These are phyloP conservation scores for Aegotheles bennettii DNA, from an alignment of 2,113 vertebrate species.

Conservation along the genomic window DNA sequence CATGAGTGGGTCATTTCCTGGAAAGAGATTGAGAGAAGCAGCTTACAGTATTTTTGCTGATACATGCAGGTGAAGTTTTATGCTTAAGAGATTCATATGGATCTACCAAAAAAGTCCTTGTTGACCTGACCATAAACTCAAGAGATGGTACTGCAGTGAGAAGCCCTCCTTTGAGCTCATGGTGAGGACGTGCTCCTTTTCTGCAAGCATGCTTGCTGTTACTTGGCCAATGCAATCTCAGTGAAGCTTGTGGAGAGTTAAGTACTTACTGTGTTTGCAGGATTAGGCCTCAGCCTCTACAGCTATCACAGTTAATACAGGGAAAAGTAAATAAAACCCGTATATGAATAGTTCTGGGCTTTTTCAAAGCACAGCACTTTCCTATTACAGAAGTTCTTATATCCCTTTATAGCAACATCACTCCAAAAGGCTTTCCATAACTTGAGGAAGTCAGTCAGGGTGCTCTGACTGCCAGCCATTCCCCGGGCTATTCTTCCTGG, in stretches of 20 bases:
- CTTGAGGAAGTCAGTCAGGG: neutral
- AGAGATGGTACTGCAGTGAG: accelerated
- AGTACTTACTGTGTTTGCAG: neutral
- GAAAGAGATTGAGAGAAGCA: conserved; percentile 17
- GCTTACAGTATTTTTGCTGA: neutral
- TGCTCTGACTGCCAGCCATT: neutral
- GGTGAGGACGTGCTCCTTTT: neutral
- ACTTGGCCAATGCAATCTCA: neutral
- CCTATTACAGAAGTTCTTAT: neutral
- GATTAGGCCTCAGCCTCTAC: neutral
- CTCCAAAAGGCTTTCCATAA: neutral
- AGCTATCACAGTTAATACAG: neutral
- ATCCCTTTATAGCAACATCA: neutral
- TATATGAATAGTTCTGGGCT: neutral
- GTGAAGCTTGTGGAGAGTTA: neutral
- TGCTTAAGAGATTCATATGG: neutral
- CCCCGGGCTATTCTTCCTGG: neutral
- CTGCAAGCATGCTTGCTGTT: neutral
- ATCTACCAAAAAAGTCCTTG: neutral
- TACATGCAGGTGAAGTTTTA: neutral
- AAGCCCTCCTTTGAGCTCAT: neutral
- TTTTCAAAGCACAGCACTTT: neutral
- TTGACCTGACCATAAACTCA: accelerated
- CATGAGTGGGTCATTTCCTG: conserved; percentile 96
- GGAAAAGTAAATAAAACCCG: neutral